phyloP scores from a whole-genome alignment of 2,113 vertebrate species.

The Irena cyanogastra region DNA sequence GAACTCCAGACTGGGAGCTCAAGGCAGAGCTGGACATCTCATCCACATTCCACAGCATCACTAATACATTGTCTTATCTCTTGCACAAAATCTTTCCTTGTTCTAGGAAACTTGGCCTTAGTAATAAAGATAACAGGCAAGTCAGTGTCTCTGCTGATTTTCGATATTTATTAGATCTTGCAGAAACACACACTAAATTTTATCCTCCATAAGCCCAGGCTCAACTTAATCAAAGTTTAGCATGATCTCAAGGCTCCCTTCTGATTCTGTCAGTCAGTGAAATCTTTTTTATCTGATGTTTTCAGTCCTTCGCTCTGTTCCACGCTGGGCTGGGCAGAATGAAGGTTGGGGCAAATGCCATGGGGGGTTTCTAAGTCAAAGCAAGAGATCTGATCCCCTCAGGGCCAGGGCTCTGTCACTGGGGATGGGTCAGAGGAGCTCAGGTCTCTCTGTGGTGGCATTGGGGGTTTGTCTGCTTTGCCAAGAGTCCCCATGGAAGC shows the following conservation, averaged over 20 bases:
- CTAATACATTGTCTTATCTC: neutral
- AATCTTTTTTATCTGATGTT: neutral
- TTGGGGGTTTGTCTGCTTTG: neutral
- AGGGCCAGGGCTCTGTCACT: neutral
- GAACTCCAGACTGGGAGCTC: neutral
- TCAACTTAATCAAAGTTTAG: neutral
- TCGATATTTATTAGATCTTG: neutral
- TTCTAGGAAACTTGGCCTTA: neutral
- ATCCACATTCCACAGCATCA: neutral
- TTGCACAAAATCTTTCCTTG: neutral
- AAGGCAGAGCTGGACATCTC: neutral
- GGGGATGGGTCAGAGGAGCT: neutral
- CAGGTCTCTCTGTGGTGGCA: neutral
- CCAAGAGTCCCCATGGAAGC: neutral
- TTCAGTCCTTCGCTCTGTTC: neutral
- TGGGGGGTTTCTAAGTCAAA: neutral
- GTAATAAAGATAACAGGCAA: neutral
- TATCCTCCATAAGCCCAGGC: neutral
- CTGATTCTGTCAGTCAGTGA: neutral
- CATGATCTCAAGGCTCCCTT: neutral
- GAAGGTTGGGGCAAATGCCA: neutral
- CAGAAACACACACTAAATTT: neutral
- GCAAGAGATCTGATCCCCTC: neutral
- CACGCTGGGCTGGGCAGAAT: neutral
- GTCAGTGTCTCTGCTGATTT: neutral